These are phyloP conservation scores for Nanorana parkeri DNA, from an alignment of 2,113 vertebrate species.

Conservation along the genomic window DNA sequence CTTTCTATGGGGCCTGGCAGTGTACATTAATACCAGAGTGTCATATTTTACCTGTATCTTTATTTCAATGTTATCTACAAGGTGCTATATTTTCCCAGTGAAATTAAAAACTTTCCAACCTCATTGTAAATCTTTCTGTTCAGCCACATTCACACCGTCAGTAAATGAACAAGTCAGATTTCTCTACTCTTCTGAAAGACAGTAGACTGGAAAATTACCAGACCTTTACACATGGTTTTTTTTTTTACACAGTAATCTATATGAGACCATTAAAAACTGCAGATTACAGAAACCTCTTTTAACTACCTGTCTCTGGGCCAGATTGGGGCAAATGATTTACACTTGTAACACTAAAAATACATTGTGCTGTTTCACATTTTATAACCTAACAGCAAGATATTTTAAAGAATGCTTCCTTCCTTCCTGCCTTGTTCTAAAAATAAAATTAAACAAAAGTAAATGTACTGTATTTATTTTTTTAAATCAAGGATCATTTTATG, in stretches of 20 bases:
- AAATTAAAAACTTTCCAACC: background rate
- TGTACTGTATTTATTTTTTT: no score
- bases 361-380: no score
- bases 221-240: constrained; percentile 34
- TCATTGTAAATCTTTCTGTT: background rate
- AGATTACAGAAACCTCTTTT: background rate
- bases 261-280: background rate
- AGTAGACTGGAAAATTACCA: constrained; percentile 17
- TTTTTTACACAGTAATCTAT: background rate
- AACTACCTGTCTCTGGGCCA: no score
- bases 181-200: constrained; percentile 1
- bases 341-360: no score
- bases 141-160: constrained; percentile 13
- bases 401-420: no score
- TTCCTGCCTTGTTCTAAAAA: no score
- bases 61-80: constrained; percentile 14
- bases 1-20: background rate
- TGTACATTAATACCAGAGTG: background rate
- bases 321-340: no score
- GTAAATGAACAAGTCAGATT: background rate
- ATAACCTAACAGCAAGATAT: no score
- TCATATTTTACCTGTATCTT: background rate
- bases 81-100: background rate
- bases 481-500: no score
- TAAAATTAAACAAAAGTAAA: no score